Conservation (phyloP, 2,797 vertebrate species). For the Phoebastria nigripes region DNA sequence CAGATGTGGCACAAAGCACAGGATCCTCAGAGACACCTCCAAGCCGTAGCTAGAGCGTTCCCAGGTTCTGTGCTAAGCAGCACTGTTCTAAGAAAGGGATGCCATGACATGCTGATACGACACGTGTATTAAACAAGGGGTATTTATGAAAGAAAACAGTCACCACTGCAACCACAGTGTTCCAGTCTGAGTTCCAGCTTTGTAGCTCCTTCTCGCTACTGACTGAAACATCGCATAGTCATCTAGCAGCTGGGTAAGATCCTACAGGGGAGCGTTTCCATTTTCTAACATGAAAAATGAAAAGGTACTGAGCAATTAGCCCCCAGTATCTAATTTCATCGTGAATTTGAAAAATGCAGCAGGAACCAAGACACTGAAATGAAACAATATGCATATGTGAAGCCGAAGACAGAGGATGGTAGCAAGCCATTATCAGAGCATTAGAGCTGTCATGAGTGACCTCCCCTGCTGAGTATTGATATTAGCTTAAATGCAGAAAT, state of each 20-base stretch:
- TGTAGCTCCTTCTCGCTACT: not conserved
- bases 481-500: not conserved
- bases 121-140: rapidly evolving
- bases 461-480: not conserved
- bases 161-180: not conserved
- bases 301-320: not conserved
- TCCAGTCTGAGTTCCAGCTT: rapidly evolving
- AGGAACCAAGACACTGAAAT: not conserved
- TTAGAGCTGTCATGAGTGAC: not conserved
- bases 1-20: not conserved
- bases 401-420: not conserved
- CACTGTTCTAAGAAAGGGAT: rapidly evolving
- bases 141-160: not conserved
- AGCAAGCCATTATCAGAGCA: not conserved
- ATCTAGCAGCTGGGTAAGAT: rapidly evolving
- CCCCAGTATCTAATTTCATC: not conserved
- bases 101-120: rapidly evolving
- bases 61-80: not conserved
- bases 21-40: not conserved
- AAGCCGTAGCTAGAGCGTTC: rapidly evolving
- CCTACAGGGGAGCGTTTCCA: not conserved
- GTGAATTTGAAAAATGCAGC: not conserved
- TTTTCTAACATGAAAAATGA: not conserved
- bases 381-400: not conserved
- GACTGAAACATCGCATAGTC: not conserved